Conservation (phyloP, 1,140 invertebrate species). For the Phthorimaea operculella region DNA sequence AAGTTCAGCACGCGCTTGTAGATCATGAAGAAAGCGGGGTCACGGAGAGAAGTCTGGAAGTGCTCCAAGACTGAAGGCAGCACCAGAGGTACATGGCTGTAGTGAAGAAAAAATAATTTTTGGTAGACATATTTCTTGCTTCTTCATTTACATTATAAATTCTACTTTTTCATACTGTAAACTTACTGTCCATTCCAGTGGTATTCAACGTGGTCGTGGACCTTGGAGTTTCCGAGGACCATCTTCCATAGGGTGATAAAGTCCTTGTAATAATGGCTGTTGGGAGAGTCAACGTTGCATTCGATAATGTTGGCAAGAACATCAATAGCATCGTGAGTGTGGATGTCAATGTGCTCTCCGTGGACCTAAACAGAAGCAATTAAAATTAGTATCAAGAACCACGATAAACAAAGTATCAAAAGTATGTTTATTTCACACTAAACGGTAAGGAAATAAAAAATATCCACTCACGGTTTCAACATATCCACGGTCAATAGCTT, state of each 20-base stretch:
- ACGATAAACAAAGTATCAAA: no score
- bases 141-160: no score
- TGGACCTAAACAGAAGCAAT: conserved; percentile 1
- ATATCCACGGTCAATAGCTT: conserved; percentile 73
- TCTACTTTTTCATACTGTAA: no score
- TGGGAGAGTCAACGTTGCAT: conserved; percentile 74
- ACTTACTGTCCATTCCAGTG: neutral
- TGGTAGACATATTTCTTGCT: neutral
- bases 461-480: conserved; percentile 54
- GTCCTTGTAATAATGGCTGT: conserved; percentile 73
- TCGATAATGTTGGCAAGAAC: conserved; percentile 76
- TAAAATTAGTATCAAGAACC: no score
- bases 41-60: conserved; percentile 70
- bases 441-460: neutral
- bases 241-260: conserved; percentile 68
- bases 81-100: conserved; percentile 32
- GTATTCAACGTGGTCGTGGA: conserved; percentile 10
- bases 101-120: conserved; percentile 17
- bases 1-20: conserved; percentile 72
- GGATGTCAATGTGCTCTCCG: conserved; percentile 66
- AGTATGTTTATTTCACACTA: no score
- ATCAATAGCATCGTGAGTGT: conserved; percentile 67
- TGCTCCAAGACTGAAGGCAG: conserved; percentile 68
- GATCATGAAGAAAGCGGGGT: conserved; percentile 76
- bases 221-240: conserved; percentile 65